Base-by-base conservation (phyloP, 2,113 vertebrate species). In the Verasper variegatus region DNA sequence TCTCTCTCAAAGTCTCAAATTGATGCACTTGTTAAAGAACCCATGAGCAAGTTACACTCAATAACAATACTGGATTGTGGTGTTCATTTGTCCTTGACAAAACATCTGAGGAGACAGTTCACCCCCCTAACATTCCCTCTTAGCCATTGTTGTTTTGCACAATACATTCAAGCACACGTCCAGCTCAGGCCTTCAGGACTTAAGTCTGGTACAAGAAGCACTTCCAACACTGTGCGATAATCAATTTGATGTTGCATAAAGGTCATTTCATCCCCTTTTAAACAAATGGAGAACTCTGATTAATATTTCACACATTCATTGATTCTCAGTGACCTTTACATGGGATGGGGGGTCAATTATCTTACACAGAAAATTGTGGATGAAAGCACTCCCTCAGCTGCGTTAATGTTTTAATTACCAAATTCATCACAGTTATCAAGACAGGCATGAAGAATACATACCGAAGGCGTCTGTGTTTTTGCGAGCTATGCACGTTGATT, bases 251-350 rank as follows among this genome's bases (percentile, higher is more conserved):
- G 80, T 82, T 86, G 85, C 74, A 76, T 91, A 91, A 93, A 93
- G 89, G 91, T 92, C 84, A 92, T 91, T 81, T 89, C 74, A 92
- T 89, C 86, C 76, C 81, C 81, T 85, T 92, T 86, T 89, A 86
- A 91, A 92, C 60, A 89, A 90, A 92, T 83, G 54, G 72, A 81
- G 68, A 80, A 80, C 66, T 75, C 74, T 78, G 86, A 91, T 93
- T 92, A 91, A 91, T 91, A 90, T 91, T 90, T 91, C 81, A 91
- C 84, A 72, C 77, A 68, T 78, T 68, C 86, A 91, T 92, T 78
- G 89, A 93, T 91, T 92, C 61, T 70, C 31, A 64, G 67, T 92
- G 92, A 92, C 92, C 92, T 92, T 91, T 91, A 76, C 76, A 80
- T 74, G 54, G 10, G 27, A 69, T 65, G 71, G 88, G 68, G 74